Base-by-base conservation (phyloP, 2,113 vertebrate genomes). In the Sitta europaea region DNA sequence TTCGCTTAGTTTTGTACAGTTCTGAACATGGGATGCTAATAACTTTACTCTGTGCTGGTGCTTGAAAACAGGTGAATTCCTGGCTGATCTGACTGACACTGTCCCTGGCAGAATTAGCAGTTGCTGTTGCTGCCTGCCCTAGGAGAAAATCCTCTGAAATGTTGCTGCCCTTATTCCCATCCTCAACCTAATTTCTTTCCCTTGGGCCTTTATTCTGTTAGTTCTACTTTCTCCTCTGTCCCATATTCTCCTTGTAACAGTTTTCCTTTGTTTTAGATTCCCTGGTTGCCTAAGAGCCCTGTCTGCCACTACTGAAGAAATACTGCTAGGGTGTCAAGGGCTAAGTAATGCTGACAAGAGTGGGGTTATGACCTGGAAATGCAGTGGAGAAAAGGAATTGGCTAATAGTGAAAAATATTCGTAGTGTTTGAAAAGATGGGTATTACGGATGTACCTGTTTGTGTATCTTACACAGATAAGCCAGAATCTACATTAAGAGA, bases 361-460 rank as follows among this genome's bases (percentile, higher is more conserved):
- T 35, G 48, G 65, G 86, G 70, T 78, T 95, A 57, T 42, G 86
- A 92, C 86, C 80, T 78, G 91, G 91, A 96, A 97, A 92, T 47
- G 51, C 36, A 63, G 61, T 42, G 65, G 80, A 87, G 83, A 81
- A 89, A 71, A 82, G 76, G 68, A 84, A 94, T 29, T 55, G 48
- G 50, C 68, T 65, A 89, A 35, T 20, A 72, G 65, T 45, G 53
- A 59, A 86, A 87, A 73, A n/a, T 40, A 42, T 61, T n/a, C 22
- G 23, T 43, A 78, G 61, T 29, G n/a, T 33, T 81, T 81, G 80
- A 68, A 84, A 75, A 53, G 51, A 67, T 11, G 63, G 58, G 55
- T 78, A 33, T 33, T 51, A 20, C 0, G 0, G 55, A 51, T 29
- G 55, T 58, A 57, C n/a, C 31, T 77, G 6, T 53, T 62, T 72